Conservation (phyloP, 2,888 invertebrate genomes). For the Stenodema calcarata region DNA sequence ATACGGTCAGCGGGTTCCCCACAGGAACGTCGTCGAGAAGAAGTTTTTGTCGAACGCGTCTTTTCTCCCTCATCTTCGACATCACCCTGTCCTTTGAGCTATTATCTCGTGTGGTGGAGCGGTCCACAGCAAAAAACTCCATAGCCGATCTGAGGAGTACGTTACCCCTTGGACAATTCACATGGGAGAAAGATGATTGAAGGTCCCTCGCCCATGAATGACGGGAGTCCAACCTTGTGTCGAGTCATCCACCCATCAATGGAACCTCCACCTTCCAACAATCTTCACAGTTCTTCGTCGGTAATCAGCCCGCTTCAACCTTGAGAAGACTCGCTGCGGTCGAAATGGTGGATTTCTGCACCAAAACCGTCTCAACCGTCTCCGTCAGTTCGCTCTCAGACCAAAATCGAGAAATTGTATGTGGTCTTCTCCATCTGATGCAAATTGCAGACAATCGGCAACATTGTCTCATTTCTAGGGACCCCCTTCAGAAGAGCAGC, state of each 20-base stretch:
- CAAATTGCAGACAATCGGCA: too few relatives aligned
- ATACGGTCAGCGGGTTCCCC: too few relatives aligned
- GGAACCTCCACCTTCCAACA: conserved; percentile 24
- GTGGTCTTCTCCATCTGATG: too few relatives aligned
- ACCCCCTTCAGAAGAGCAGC: too few relatives aligned
- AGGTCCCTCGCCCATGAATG: conserved; percentile 48
- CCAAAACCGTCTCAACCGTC: too few relatives aligned
- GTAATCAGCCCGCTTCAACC: neutral
- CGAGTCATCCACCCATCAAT: conserved; percentile 51
- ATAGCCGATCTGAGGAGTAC: conserved; percentile 44
- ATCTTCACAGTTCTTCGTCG: neutral
- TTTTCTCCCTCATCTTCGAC: neutral
- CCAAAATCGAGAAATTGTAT: too few relatives aligned
- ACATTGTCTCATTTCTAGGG: too few relatives aligned
- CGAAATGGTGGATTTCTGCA: too few relatives aligned
- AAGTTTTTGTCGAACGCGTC: conserved; percentile 1
- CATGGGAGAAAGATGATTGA: conserved; percentile 51
- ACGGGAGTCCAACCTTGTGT: conserved; percentile 32
- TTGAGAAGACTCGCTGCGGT: neutral
- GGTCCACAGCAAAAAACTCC: conserved; percentile 38
- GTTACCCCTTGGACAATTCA: conserved; percentile 48
- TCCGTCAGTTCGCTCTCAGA: too few relatives aligned
- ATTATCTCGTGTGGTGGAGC: conserved; percentile 1
- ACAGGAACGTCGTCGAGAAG: neutral
- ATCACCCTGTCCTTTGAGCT: neutral